Base-by-base conservation (phyloP, 2,888 invertebrate genomes). In the Ischnura elegans region DNA sequence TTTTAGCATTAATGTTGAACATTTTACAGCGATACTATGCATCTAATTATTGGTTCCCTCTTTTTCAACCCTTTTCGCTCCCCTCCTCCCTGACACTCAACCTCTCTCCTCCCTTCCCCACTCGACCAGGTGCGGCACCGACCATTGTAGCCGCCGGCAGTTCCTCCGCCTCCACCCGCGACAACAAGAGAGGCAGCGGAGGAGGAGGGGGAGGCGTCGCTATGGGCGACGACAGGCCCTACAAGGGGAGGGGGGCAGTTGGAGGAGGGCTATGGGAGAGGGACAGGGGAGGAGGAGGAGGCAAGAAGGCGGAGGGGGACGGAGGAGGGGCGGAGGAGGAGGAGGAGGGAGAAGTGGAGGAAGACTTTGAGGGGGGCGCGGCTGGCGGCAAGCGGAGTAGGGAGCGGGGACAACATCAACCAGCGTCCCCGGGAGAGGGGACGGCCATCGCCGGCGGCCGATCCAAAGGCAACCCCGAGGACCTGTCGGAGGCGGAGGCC, bases 401-500 rank as follows among this genome's bases (percentile, higher is more conserved):
- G 19, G n/a, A 42, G 36, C 21, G 16, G 84, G 84, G 43, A 36
- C 16, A 42, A n/a, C 36, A 5, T 36, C 36, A 36, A 10, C 21
- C 16, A 16, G 8, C 42, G 84, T 8, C 84, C 36, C 16, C 36
- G n/a, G 13, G 45, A 5, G 21, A 87, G 86, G 87, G 16, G 46
- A 46, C 51, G 21, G 87, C 51, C 51, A 43, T 25, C 55, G 55
- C 76, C 13, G 90, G 45, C 90, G 90, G 61, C 42, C 61, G 90
- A 36, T 55, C 61, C 25, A 19, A 36, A 25, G 42, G 61, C 43
- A 36, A 42, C 61, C 61, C 43, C 16, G 90, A 90, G 90, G 90
- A 90, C 61, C 43, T 51, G 43, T 55, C 43, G 43, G 90, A 90
- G 61, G 90, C 90, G 0, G 90, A 90, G 61, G 43, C 61, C 61